A percentile compares a stretch with the other conserved stretches of the same genome.
These are phyloP conservation scores for Squalus acanthias DNA, from an alignment of 2,797 vertebrate genomes.

Conservation along the genomic window DNA sequence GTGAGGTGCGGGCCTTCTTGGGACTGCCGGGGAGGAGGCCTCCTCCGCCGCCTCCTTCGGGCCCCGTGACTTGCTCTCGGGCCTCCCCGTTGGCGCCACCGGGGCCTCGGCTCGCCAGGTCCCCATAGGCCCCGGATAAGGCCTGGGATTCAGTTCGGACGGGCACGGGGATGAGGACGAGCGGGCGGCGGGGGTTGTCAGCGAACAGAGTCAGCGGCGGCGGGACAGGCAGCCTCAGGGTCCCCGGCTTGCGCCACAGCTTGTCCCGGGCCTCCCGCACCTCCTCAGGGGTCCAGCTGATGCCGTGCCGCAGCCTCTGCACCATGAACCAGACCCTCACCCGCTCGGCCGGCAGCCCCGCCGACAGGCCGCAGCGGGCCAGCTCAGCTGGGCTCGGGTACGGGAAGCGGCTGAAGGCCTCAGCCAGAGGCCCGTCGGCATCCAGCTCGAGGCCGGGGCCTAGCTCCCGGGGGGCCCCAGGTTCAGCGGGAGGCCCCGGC, in stretches of 20 bases:
- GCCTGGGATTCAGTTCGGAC: constrained; percentile 52
- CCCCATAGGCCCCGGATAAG: constrained; percentile 42
- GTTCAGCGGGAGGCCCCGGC: not conserved
- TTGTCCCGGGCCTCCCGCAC: constrained; percentile 76
- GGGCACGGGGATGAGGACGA: constrained; percentile 51
- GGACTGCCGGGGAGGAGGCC: not conserved
- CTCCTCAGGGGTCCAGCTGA: constrained; percentile 85
- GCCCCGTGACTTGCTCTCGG: not conserved
- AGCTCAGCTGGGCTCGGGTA: constrained; percentile 80
- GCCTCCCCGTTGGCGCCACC: constrained; percentile 40
- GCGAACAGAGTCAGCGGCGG: not conserved
- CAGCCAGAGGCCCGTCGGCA: constrained; percentile 70
- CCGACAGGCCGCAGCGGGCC: constrained; percentile 66
- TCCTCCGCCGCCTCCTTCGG: not conserved
- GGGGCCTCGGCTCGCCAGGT: constrained; percentile 46
- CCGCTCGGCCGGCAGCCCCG: constrained; percentile 78
- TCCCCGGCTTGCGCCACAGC: constrained; percentile 48
- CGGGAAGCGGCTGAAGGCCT: constrained; percentile 82
- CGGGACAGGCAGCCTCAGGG: constrained; percentile 45
- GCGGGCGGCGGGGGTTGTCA: constrained; percentile 40
- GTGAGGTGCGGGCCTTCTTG: not conserved
- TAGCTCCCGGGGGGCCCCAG: not conserved
- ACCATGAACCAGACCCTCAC: constrained; percentile 90
- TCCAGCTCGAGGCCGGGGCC: constrained; percentile 60
- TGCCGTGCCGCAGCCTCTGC: constrained; percentile 83